Evolutionary conservation across 1,140 invertebrate genomes (phyloP).

Genomic region (Rhynchophorus ferrugineus): DNA sequence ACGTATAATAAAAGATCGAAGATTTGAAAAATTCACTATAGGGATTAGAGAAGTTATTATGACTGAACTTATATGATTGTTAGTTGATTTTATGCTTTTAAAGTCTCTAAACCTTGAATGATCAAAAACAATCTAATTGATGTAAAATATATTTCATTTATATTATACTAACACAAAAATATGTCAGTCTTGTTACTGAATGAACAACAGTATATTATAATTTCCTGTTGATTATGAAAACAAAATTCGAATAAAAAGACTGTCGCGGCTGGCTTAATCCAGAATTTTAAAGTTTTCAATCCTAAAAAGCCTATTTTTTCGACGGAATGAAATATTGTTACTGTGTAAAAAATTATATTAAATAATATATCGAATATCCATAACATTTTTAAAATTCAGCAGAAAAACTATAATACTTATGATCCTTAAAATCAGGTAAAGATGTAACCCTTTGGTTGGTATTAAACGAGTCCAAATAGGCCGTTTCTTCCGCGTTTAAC

Average conservation of each 20-base stretch:
- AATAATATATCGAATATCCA: no score
- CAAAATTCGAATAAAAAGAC: no score
- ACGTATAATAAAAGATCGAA: conserved; percentile 90
- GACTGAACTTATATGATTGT: conserved; percentile 96
- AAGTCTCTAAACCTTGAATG: conserved; percentile 62
- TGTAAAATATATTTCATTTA: conserved; percentile 3
- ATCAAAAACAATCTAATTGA: no score
- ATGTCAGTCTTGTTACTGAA: no score
- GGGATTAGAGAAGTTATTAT: conserved; percentile 98
- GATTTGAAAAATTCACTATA: conserved; percentile 87
- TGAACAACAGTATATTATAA: no score
- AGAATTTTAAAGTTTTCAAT: no score
- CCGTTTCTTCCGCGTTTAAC: conserved; percentile 57
- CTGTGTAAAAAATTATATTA: no score
- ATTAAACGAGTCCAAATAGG: conserved; percentile 52
- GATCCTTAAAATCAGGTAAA: conserved; percentile 39
- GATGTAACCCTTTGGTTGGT: conserved; percentile 49
- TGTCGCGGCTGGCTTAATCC: no score
- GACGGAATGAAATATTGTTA: no score
- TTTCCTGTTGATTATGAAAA: no score
- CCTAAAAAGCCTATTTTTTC: no score
- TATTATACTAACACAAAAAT: no score
- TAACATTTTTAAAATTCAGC: conserved; percentile 16
- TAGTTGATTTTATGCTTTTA: conserved; percentile 97
- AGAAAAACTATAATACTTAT: conserved; percentile 47